Evolutionary conservation across 2,888 invertebrate genomes (phyloP), one percentile per base, ranked within the genome.

Genomic region (Geophilus truncorum): DNA sequence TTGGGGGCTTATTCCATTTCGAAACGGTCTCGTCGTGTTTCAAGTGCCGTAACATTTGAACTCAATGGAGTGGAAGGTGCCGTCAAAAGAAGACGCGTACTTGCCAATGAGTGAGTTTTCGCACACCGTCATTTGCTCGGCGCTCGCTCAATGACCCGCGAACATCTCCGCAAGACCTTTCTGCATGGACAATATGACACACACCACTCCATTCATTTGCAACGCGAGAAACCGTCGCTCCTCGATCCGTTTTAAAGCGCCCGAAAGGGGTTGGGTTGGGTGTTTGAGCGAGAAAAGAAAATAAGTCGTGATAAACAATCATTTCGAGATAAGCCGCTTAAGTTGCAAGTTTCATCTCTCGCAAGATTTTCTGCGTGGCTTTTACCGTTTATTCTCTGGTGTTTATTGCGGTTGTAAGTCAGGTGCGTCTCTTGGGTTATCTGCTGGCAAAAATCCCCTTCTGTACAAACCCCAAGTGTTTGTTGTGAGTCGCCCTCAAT

Each of bases 31-130:
- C 28, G 70, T 28, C 70, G 70, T 25, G 70, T 70, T 70, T 70
- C 70, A 70, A 70, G 70, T 28, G 70, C 70, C 70, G 70, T 70
- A 70, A 70, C 70, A 70, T 70, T 70, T 70, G 70, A 70, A 70
- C 70, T 70, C 70, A 70, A 70, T 70, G 70, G 70, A 70, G 70
- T 25, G 70, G 25, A 70, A 70, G 70, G 70, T 70, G 70, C 2
- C 23, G 70, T 25, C 70, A n/a, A 70, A 70, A 70, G 28, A 28
- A 70, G 28, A 70, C 25, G 23, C 70, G 25, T n/a, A 28, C 70
- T 70, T 25, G 70, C 70, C 70, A 70, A 70, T 70, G 70, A 70
- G 25, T 23, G 15, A 18, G n/a, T 15, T 51, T 18, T 40, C 40
- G 15, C 51, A 51, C 51, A 51, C 51, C 51, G 51, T 51, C 51